phyloP scores from a whole-genome alignment of 1,140 invertebrate genomes.

The Drosophila subpulchrella region DNA sequence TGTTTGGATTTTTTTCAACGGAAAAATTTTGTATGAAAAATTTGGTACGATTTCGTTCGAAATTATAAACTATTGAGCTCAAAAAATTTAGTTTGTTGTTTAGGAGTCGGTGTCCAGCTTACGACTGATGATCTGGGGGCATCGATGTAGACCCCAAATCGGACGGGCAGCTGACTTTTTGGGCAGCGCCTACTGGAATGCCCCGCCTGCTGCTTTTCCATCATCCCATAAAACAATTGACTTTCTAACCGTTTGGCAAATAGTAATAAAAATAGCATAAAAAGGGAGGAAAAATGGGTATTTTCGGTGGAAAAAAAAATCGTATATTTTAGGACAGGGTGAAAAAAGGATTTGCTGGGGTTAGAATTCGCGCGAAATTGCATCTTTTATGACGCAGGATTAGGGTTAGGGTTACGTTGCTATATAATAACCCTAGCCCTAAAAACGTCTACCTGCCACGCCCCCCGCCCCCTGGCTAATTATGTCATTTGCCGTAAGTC shows the following conservation, averaged over 20 bases:
- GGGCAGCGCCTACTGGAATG: not conserved
- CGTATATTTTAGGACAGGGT: constrained; percentile 45
- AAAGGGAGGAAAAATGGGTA: constrained; percentile 18
- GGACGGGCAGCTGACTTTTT: not conserved
- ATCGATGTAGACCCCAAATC: not conserved
- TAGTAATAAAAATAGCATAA: constrained; percentile 29
- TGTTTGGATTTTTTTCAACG: not conserved
- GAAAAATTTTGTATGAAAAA: not conserved
- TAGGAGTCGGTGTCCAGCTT: not conserved
- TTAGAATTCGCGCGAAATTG: constrained; percentile 71
- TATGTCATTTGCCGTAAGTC: constrained; percentile 79
- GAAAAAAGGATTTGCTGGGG: constrained; percentile 70
- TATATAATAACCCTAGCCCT: constrained; percentile 50
- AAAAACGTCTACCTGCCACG: constrained; percentile 56
- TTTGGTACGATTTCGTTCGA: not conserved
- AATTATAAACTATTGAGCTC: constrained; percentile 1
- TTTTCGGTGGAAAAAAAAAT: constrained; percentile 43
- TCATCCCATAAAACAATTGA: constrained; percentile 71
- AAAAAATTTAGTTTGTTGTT: not conserved
- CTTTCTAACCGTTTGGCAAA: constrained; percentile 60
- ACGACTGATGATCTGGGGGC: constrained; percentile 11
- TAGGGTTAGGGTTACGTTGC: constrained; percentile 34
- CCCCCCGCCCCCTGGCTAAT: constrained; percentile 50
- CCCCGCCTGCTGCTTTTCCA: constrained; percentile 13
- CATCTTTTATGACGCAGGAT: constrained; percentile 60